Conservation (phyloP, 2,797 vertebrate genomes). For the Macropodus opercularis region DNA sequence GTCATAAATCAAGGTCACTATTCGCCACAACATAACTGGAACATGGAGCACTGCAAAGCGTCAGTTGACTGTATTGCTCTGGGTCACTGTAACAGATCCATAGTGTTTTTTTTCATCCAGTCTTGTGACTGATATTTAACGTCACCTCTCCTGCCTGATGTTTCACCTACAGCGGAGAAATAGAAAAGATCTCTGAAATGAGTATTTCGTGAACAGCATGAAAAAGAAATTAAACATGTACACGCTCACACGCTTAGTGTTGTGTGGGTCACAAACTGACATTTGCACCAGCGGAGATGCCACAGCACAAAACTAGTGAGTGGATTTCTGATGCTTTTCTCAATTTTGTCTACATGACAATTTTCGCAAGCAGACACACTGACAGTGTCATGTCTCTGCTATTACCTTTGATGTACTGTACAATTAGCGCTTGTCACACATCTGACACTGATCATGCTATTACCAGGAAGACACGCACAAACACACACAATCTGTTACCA, state of each 20-base stretch:
- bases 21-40: constrained; percentile 60
- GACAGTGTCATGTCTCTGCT: constrained; percentile 42
- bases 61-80: constrained; percentile 44
- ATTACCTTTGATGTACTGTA: constrained; percentile 45
- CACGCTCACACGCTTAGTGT: constrained; percentile 23
- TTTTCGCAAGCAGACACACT: constrained; percentile 23
- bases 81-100: constrained; percentile 42
- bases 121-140: constrained; percentile 51
- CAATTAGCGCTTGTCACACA: constrained; percentile 53
- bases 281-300: constrained; percentile 20
- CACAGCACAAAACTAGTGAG: constrained; percentile 29
- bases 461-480: constrained; percentile 46
- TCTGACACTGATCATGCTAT: constrained; percentile 64
- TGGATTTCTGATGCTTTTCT: constrained; percentile 49
- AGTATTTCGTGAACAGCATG: constrained; percentile 52
- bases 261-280: constrained; percentile 48
- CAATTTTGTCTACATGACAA: constrained; percentile 12
- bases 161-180: constrained; percentile 28
- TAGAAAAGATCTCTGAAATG: constrained; percentile 25
- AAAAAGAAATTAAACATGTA: constrained; percentile 58
- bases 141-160: constrained; percentile 16
- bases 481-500: constrained; percentile 58
- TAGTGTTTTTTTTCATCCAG: constrained; percentile 19
- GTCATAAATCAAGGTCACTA: constrained; percentile 71
- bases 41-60: constrained; percentile 47